A percentile compares a stretch with the other conserved stretches of the same genome.
Conservation (phyloP, 2,888 invertebrate species). For the Iselma pallidipennis region DNA sequence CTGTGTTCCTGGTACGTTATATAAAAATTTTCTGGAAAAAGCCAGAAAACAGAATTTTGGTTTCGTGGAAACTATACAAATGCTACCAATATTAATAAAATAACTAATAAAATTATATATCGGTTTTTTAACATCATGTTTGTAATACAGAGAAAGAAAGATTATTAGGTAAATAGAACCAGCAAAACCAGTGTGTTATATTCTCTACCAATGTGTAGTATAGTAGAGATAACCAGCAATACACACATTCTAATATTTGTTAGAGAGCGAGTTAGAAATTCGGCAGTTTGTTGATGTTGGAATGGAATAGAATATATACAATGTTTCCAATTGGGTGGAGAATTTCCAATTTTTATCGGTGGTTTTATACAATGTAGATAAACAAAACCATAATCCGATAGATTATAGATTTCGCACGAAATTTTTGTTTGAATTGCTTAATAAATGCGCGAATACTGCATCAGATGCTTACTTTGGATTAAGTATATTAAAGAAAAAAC, state of each 20-base stretch:
- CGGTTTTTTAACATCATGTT: conserved; percentile 7
- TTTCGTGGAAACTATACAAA: conserved; percentile 55
- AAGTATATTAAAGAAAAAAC: too few species aligned
- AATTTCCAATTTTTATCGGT: background rate
- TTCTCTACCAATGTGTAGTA: too few species aligned
- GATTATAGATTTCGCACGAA: too few species aligned
- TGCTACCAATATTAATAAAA: conserved; percentile 52
- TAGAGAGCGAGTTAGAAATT: background rate
- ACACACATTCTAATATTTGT: background rate
- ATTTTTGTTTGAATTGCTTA: too few species aligned
- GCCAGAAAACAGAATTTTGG: conserved; percentile 59
- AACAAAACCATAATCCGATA: too few species aligned
- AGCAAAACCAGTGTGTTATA: too few species aligned
- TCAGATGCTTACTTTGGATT: too few species aligned
- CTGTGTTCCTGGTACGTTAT: conserved; percentile 61
- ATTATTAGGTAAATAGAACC: background rate
- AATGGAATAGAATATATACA: background rate
- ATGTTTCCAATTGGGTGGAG: background rate
- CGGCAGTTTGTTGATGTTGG: background rate
- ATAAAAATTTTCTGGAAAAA: conserved; percentile 65
- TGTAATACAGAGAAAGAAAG: background rate
- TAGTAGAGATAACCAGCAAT: too few species aligned
- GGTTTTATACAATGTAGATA: too few species aligned
- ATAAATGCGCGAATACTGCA: too few species aligned
- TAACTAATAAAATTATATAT: conserved; percentile 49